phyloP scores from a whole-genome alignment of 2,888 invertebrate species.

The Ophion ventricosus region DNA sequence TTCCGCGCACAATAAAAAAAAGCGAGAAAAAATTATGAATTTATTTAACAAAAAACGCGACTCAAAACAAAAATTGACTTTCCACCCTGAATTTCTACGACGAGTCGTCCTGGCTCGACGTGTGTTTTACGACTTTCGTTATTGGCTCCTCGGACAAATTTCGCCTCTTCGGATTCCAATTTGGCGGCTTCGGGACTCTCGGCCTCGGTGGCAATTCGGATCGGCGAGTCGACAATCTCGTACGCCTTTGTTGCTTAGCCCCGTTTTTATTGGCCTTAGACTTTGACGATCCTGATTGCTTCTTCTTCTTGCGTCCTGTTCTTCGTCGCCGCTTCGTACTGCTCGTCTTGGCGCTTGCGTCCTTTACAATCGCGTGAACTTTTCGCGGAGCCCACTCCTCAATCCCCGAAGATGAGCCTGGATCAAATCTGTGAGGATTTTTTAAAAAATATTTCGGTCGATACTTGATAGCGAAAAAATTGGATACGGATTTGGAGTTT shows the following conservation, averaged over 20 bases:
- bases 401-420: slow-evolving; percentile 53
- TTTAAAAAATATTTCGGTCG: neutral
- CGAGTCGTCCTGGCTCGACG: slow-evolving; percentile 47
- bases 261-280: slow-evolving; percentile 26
- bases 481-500: neutral
- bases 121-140: slow-evolving; percentile 72
- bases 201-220: slow-evolving; percentile 68
- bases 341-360: slow-evolving; percentile 37
- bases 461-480: too few relatives aligned
- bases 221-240: slow-evolving; percentile 50
- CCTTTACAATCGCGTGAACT: slow-evolving; percentile 15
- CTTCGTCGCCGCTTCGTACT: slow-evolving; percentile 31
- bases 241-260: slow-evolving; percentile 40
- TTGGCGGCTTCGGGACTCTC: slow-evolving; percentile 70
- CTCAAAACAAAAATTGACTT: neutral
- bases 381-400: slow-evolving; percentile 50
- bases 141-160: slow-evolving; percentile 74
- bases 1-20: neutral
- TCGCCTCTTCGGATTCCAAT: slow-evolving; percentile 72
- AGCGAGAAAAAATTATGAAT: slow-evolving; percentile 2
- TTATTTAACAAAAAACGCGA: neutral
- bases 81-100: slow-evolving; percentile 19
- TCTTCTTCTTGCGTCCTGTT: neutral
- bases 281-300: slow-evolving; percentile 32
- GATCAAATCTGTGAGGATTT: slow-evolving; percentile 66